These are phyloP conservation scores for Watsonalla cultraria DNA, from an alignment of 2,888 invertebrate species.

Conservation along the genomic window DNA sequence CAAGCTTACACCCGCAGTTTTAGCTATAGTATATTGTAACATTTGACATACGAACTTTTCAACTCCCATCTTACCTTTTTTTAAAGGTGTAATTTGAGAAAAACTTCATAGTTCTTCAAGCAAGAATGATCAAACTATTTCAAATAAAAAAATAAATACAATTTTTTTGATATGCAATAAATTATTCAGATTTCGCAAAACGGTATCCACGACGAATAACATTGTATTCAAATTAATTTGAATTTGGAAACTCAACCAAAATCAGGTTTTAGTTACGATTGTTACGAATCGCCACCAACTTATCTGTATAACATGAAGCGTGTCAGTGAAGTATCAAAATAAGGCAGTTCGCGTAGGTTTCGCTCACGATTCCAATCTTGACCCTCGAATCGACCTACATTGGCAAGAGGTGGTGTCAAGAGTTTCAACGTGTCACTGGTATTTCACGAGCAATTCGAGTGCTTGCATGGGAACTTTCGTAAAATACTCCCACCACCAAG, in stretches of 20 bases:
- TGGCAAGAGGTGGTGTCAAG: neutral
- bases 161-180: no score
- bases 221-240: neutral
- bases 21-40: no score
- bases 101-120: neutral
- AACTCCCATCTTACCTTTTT: no score
- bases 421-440: neutral
- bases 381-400: neutral
- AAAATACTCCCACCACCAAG: no score
- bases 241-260: neutral
- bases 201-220: no score
- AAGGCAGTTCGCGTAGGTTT: neutral
- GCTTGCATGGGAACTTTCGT: neutral
- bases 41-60: no score
- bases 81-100: neutral
- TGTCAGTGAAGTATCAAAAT: neutral
- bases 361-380: conserved; percentile 2
- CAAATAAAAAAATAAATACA: no score
- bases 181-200: no score
- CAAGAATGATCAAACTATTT: no score
- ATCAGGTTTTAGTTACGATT: neutral
- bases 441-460: neutral
- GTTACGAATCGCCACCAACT: neutral
- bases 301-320: neutral
- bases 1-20: neutral